Percentiles rank a stretch among this genome's conserved stretches.
These are phyloP conservation scores for Chelmon rostratus DNA, from an alignment of 2,797 vertebrate genomes.

Conservation along the genomic window DNA sequence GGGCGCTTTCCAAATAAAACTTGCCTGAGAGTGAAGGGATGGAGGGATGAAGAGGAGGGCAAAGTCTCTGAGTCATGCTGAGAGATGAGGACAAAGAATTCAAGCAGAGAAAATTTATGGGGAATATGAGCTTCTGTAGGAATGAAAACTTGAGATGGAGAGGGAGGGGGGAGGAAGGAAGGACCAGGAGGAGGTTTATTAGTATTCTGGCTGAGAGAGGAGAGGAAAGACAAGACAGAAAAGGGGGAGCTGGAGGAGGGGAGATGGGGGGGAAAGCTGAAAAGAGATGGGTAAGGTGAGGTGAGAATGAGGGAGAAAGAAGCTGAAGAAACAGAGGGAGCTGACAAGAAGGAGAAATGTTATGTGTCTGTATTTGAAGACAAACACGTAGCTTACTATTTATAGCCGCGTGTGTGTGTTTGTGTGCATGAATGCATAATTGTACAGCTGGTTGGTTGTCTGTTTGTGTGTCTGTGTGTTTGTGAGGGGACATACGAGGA, in stretches of 20 bases:
- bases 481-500: slow-evolving; percentile 17
- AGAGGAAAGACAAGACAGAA: slow-evolving; percentile 49
- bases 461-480: slow-evolving; percentile 24
- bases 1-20: slow-evolving; percentile 45
- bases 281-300: slow-evolving; percentile 28
- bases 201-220: slow-evolving; percentile 61
- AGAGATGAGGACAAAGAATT: slow-evolving; percentile 63
- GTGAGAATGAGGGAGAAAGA: slow-evolving; percentile 2
- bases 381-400: slow-evolving; percentile 58
- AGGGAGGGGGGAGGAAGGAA: slow-evolving; percentile 39
- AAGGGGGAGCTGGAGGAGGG: slow-evolving; percentile 22
- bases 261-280: neutral
- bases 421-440: slow-evolving; percentile 27
- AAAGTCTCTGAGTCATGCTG: slow-evolving; percentile 70
- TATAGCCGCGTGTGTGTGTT: slow-evolving; percentile 46
- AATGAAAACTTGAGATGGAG: slow-evolving; percentile 49
- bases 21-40: slow-evolving; percentile 30
- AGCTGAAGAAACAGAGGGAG: slow-evolving; percentile 35
- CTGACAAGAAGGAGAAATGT: slow-evolving; percentile 57
- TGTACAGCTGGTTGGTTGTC: slow-evolving; percentile 37
- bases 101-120: slow-evolving; percentile 67
- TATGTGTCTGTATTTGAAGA: slow-evolving; percentile 46
- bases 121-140: slow-evolving; percentile 59
- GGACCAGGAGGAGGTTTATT: slow-evolving; percentile 56
- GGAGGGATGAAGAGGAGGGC: slow-evolving; percentile 41